Evolutionary conservation across 92 coral and sea anemone genomes (phyloP).

Genomic region (Palythoa grandis): DNA sequence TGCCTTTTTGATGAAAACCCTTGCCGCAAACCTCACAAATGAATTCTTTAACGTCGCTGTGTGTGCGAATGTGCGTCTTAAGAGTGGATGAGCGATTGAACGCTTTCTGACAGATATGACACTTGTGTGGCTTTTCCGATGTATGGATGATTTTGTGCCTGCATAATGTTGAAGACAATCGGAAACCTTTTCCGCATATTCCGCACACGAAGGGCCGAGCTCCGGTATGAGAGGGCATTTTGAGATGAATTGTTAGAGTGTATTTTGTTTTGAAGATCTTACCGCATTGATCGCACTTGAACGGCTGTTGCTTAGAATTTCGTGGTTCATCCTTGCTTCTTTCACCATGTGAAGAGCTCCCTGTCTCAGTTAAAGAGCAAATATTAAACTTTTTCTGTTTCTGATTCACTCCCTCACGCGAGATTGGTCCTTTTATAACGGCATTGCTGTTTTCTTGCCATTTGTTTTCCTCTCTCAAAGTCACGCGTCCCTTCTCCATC

Average conservation of each 20-base stretch:
- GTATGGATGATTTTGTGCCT: slow-evolving; percentile 99
- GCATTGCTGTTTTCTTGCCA: not conserved
- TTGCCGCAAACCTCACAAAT: slow-evolving; percentile 90
- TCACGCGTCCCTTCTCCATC: not conserved
- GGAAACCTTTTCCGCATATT: slow-evolving; percentile 98
- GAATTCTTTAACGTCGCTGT: slow-evolving; percentile 91
- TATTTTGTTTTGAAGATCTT: slow-evolving; percentile 97
- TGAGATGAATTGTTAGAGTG: slow-evolving; percentile 95
- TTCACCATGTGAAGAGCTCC: not conserved
- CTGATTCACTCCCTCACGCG: not conserved
- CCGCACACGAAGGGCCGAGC: slow-evolving; percentile 99
- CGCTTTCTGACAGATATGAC: slow-evolving; percentile 94
- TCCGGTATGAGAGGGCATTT: slow-evolving; percentile 99
- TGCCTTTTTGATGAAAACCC: slow-evolving; percentile 99
- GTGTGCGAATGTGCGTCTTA: slow-evolving; percentile 97
- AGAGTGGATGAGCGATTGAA: slow-evolving; percentile 99
- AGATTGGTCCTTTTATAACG: not conserved
- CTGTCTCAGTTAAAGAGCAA: not conserved
- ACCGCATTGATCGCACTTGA: slow-evolving; percentile 95
- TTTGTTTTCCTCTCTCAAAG: not conserved
- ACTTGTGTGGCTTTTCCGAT: slow-evolving; percentile 94
- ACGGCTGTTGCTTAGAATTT: slow-evolving; percentile 60
- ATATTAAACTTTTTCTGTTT: not conserved
- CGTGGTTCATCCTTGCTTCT: not conserved
- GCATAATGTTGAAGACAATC: slow-evolving; percentile 95